Evolutionary conservation across 2,888 invertebrate species (phyloP).

Genomic region (Caenorhabditis angaria): DNA sequence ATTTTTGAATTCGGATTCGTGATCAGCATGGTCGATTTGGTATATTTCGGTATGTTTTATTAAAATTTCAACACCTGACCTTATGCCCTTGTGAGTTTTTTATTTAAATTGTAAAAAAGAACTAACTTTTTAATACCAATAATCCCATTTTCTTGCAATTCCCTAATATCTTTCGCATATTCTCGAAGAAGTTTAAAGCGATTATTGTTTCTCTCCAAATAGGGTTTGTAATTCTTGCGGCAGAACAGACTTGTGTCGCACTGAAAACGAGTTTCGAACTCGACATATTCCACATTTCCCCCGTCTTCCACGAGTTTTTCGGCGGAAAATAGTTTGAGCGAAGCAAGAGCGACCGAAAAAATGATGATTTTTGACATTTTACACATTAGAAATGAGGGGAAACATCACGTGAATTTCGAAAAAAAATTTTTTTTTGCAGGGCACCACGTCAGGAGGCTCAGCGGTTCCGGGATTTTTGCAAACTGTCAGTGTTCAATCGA

Average conservation of each 20-base stretch:
- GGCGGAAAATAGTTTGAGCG: no score
- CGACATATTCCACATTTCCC: no score
- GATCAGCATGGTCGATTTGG: no score
- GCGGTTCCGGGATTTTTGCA: slow-evolving; percentile 38
- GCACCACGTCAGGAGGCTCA: not conserved
- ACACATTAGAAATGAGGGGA: no score
- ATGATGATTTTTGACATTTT: not conserved
- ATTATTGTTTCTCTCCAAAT: not conserved
- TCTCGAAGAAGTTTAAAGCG: slow-evolving; percentile 4
- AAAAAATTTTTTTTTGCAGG: slow-evolving; percentile 3
- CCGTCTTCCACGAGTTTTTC: no score
- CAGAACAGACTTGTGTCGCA: not conserved
- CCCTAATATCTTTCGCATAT: not conserved
- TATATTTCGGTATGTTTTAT: no score
- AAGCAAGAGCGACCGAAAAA: no score
- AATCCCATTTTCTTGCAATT: not conserved
- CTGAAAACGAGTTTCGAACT: not conserved
- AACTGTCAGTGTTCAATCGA: slow-evolving; percentile 58
- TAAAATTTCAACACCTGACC: no score
- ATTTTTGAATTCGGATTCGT: no score
- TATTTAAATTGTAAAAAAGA: no score
- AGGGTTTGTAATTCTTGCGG: slow-evolving; percentile 15
- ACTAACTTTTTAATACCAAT: slow-evolving; percentile 19
- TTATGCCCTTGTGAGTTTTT: no score
- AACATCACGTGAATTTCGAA: slow-evolving; percentile 13